Conservation (phyloP, 2,888 invertebrate species). For the Carcina quercana region DNA sequence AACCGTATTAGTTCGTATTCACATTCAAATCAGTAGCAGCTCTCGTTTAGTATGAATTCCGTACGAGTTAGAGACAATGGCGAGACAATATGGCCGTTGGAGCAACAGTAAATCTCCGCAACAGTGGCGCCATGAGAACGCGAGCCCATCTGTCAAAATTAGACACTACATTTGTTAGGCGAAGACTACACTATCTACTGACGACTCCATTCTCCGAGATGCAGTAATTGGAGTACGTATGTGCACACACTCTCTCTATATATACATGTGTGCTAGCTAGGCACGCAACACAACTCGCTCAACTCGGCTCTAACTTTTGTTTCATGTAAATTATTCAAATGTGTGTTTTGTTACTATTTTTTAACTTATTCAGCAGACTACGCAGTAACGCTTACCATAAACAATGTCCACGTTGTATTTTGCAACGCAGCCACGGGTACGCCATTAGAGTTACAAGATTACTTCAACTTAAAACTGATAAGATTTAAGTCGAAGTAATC, state of each 20-base stretch:
- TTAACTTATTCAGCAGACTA: too few relatives aligned
- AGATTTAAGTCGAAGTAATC: not conserved
- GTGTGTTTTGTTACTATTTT: too few relatives aligned
- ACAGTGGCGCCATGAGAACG: conserved; percentile 64
- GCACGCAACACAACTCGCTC: conserved; percentile 13
- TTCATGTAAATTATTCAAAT: too few relatives aligned
- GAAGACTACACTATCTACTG: conserved; percentile 6
- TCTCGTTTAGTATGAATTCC: conserved; percentile 65
- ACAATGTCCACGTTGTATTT: too few relatives aligned
- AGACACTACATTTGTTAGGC: conserved; percentile 43
- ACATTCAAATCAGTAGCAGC: conserved; percentile 70
- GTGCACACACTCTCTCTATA: not conserved
- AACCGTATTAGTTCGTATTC: conserved; percentile 62
- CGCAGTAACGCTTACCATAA: too few relatives aligned
- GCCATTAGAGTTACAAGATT: not conserved
- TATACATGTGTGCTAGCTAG: not conserved
- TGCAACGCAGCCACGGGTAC: too few relatives aligned
- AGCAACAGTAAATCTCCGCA: conserved; percentile 64
- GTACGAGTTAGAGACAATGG: conserved; percentile 53
- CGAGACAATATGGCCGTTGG: conserved; percentile 60
- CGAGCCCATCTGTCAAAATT: conserved; percentile 62
- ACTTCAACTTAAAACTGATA: not conserved
- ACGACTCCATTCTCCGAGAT: not conserved
- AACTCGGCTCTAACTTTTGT: not conserved
- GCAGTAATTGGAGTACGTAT: not conserved